phyloP scores from a whole-genome alignment of 2,113 vertebrate genomes.

The Salvelinus sp. region DNA sequence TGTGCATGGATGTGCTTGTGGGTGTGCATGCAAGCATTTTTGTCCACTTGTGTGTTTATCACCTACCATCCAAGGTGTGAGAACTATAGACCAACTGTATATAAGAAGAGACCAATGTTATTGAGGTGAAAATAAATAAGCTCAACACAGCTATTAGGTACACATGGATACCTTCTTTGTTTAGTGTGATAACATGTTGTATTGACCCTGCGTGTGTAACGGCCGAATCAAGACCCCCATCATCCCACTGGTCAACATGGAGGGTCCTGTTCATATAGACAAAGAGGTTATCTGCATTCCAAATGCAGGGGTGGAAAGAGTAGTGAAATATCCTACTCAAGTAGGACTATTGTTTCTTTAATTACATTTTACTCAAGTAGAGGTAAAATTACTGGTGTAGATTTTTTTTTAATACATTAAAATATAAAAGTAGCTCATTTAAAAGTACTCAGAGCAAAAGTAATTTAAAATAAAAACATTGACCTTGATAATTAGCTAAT shows the following conservation, averaged over 20 bases:
- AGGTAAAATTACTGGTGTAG: too few species aligned
- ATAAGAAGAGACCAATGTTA: not conserved
- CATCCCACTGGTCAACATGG: conserved; percentile 27
- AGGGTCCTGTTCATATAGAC: conserved; percentile 60
- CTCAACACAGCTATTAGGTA: not conserved
- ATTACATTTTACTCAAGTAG: too few species aligned
- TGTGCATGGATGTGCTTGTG: not conserved
- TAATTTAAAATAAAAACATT: too few species aligned
- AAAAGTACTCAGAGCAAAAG: too few species aligned
- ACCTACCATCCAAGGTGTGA: not conserved
- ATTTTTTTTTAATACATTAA: too few species aligned
- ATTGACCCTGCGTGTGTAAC: conserved; percentile 13
- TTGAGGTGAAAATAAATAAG: not conserved
- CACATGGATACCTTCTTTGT: not conserved
- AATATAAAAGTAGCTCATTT: too few species aligned
- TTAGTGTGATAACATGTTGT: not conserved
- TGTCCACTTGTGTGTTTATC: not conserved
- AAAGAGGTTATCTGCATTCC: conserved; percentile 26
- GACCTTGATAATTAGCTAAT: too few species aligned
- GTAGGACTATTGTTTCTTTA: too few species aligned
- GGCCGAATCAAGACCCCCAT: conserved; percentile 26
- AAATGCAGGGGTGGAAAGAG: not conserved
- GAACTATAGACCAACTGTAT: too few species aligned
- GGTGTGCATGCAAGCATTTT: not conserved
- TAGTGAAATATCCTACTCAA: too few species aligned